These are phyloP conservation scores for Crax fasciolata DNA, from an alignment of 2,797 vertebrate species.

Conservation along the genomic window DNA sequence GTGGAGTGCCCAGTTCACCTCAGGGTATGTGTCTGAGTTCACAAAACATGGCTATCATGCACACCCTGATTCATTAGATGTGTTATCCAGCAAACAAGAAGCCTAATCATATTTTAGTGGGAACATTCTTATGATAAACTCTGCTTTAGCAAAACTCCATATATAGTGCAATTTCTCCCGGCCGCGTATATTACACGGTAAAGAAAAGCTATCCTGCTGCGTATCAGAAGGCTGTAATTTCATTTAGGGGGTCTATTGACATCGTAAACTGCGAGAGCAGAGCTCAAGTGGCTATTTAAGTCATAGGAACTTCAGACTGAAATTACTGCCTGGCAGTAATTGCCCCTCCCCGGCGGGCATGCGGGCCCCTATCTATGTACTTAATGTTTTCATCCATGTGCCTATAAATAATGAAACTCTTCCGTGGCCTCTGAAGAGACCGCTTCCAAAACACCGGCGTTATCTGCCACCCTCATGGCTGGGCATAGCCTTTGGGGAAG, in stretches of 20 bases:
- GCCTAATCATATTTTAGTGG: slow-evolving; percentile 85
- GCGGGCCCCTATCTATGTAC: slow-evolving; percentile 61
- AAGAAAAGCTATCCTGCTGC: slow-evolving; percentile 85
- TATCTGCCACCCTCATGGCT: slow-evolving; percentile 19
- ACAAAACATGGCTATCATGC: slow-evolving; percentile 83
- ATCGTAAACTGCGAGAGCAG: slow-evolving; percentile 84
- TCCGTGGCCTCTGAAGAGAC: slow-evolving; percentile 52
- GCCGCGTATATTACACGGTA: slow-evolving; percentile 82
- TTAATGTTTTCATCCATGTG: slow-evolving; percentile 78
- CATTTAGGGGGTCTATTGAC: slow-evolving; percentile 86
- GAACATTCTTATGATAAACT: slow-evolving; percentile 85
- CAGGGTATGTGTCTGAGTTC: slow-evolving; percentile 81
- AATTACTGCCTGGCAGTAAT: slow-evolving; percentile 84
- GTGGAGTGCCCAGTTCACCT: slow-evolving; percentile 85
- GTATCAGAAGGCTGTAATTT: slow-evolving; percentile 88
- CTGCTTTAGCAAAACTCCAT: slow-evolving; percentile 82
- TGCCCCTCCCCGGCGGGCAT: slow-evolving; percentile 68
- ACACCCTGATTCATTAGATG: slow-evolving; percentile 84
- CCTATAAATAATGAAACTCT: slow-evolving; percentile 81
- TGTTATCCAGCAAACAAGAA: slow-evolving; percentile 85
- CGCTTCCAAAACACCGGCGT: slow-evolving; percentile 41
- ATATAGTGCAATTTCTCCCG: slow-evolving; percentile 84
- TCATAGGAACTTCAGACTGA: slow-evolving; percentile 84
- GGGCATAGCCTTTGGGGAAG: neutral
- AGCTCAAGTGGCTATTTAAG: slow-evolving; percentile 88